Conservation (phyloP, 1,140 invertebrate genomes). For the Antheraea mylitta region DNA sequence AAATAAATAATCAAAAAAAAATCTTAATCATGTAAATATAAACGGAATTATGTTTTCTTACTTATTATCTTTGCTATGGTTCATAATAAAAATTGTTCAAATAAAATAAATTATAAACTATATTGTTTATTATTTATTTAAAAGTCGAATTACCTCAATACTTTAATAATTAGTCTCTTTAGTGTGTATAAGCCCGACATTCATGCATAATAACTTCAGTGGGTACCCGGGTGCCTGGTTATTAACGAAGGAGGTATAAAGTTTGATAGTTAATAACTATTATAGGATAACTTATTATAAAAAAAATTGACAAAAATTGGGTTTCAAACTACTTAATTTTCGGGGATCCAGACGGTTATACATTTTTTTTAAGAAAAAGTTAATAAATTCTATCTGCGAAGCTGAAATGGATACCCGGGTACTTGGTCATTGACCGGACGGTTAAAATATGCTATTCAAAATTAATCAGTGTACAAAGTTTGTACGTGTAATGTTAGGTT, state of each 20-base stretch:
- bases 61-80: conserved; percentile 1
- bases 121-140: background rate
- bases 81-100: conserved; percentile 5
- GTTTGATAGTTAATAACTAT: background rate
- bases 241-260: too few species aligned
- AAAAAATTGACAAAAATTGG: background rate
- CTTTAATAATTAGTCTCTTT: conserved; percentile 5
- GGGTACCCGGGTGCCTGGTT: too few species aligned
- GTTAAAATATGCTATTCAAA: too few species aligned
- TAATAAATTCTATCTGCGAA: background rate
- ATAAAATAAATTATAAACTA: conserved; percentile 1
- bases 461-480: too few species aligned
- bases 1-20: background rate
- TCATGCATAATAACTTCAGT: too few species aligned
- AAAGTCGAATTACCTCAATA: conserved; percentile 6
- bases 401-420: too few species aligned
- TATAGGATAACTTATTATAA: background rate
- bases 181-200: conserved; percentile 6
- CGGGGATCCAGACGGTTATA: background rate
- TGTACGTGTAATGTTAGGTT: background rate
- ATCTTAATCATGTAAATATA: conserved; percentile 2
- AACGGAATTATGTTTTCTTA: conserved; percentile 6
- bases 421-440: background rate
- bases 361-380: background rate
- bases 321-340: background rate